Evolutionary conservation across 2,113 vertebrate genomes (phyloP).

Genomic region (Cryptomyrus ogoouensis): DNA sequence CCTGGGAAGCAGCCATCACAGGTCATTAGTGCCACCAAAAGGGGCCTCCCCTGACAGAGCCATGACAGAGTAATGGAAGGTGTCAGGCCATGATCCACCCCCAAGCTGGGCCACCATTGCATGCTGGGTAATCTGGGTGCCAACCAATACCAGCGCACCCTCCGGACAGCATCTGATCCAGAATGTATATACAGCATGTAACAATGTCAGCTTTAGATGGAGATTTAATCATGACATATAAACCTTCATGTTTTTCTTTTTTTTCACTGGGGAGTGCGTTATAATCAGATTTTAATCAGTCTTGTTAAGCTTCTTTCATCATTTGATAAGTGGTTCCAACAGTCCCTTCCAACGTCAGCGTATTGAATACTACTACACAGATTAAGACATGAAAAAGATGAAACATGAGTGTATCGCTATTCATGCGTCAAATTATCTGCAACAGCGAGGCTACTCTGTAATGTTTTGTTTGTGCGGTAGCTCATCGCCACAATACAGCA

Average conservation of each 20-base stretch:
- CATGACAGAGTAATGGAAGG: slow-evolving; percentile 43
- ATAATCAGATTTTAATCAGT: neutral
- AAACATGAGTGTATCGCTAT: neutral
- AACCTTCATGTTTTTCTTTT: neutral
- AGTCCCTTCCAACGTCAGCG: too few relatives aligned
- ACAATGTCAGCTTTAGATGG: too few relatives aligned
- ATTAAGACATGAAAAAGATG: neutral
- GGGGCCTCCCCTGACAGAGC: slow-evolving; percentile 6
- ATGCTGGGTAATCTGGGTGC: slow-evolving; percentile 25
- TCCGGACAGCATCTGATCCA: neutral
- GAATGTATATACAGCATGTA: neutral
- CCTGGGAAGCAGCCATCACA: slow-evolving; percentile 24
- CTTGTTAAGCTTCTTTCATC: neutral
- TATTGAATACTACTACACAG: neutral
- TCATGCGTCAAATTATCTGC: neutral
- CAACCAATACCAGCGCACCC: neutral
- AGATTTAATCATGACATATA: neutral
- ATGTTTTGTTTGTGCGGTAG: neutral
- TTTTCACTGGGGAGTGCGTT: neutral
- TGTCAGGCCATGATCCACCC: slow-evolving; percentile 38
- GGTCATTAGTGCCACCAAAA: slow-evolving; percentile 40
- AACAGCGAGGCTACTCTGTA: neutral
- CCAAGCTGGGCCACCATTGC: slow-evolving; percentile 25
- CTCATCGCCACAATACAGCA: neutral
- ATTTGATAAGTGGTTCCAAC: too few relatives aligned